phyloP scores from a whole-genome alignment of 2,797 vertebrate genomes.

The Garrulus glandarius region DNA sequence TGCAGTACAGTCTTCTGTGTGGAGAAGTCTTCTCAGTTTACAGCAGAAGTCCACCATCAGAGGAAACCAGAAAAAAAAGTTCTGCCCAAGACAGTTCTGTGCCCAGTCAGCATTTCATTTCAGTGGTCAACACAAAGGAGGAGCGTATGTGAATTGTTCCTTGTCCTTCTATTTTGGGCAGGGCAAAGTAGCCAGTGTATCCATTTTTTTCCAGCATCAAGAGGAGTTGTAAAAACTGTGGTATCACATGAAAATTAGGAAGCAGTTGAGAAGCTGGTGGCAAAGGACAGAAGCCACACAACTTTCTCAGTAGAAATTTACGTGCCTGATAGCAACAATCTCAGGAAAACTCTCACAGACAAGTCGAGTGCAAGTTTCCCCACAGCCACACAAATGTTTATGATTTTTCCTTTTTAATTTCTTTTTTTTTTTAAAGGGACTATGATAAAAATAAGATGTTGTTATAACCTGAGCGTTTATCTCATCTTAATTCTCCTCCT shows the following conservation, averaged over 20 bases:
- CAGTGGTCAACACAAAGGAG: not conserved
- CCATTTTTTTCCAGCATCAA: not conserved
- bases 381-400: not conserved
- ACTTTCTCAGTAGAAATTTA: not conserved
- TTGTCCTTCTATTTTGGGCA: not conserved
- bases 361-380: not conserved
- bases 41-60: not conserved
- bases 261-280: not conserved
- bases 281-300: not conserved
- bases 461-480: not conserved
- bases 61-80: not conserved
- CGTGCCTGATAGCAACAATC: not conserved
- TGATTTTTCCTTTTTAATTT: not conserved
- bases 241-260: not conserved
- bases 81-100: not conserved
- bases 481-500: not conserved
- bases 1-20: not conserved
- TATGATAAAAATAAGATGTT: not conserved
- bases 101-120: not conserved
- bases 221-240: not conserved
- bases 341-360: not conserved
- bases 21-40: not conserved
- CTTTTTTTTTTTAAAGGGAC: not conserved
- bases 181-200: not conserved
- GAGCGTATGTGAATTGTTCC: not conserved